Percentiles rank a stretch among this genome's conserved stretches.
phyloP scores from a whole-genome alignment of 2,888 invertebrate species.

The Podotricha telesiphe region DNA sequence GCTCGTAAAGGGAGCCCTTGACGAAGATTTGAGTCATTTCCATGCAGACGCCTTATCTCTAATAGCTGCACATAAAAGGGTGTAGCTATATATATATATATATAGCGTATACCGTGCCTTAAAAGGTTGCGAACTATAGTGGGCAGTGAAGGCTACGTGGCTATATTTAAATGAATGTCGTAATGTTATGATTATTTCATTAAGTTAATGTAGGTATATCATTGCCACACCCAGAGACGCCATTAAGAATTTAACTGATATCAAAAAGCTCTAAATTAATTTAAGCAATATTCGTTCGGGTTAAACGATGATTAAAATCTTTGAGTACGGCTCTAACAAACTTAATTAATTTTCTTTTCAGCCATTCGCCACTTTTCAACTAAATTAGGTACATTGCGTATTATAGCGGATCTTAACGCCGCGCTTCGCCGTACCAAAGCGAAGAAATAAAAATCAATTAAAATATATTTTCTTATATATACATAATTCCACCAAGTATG shows the following conservation, averaged over 20 bases:
- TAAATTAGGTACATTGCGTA: too few species aligned
- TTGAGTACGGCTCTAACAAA: too few species aligned
- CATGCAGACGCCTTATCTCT: slow-evolving; percentile 43
- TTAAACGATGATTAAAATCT: not conserved
- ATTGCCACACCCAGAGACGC: not conserved
- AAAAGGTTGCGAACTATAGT: slow-evolving; percentile 31
- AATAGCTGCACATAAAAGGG: slow-evolving; percentile 45
- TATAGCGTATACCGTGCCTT: slow-evolving; percentile 19
- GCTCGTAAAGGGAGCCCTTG: slow-evolving; percentile 42
- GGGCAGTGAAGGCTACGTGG: slow-evolving; percentile 18
- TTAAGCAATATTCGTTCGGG: not conserved
- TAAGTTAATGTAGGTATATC: slow-evolving; percentile 1
- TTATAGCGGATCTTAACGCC: too few species aligned
- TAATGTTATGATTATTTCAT: slow-evolving; percentile 13
- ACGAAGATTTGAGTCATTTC: slow-evolving; percentile 44
- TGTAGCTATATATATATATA: slow-evolving; percentile 12
- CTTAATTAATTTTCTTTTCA: too few species aligned
- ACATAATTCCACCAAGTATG: too few species aligned
- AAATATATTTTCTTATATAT: too few species aligned
- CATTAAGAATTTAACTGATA: not conserved
- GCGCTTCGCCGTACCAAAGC: too few species aligned
- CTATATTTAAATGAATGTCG: slow-evolving; percentile 15
- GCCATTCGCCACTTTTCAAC: too few species aligned
- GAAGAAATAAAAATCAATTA: too few species aligned
- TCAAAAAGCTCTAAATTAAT: not conserved